These are phyloP conservation scores for Lophotis ruficrista DNA, from an alignment of 2,113 vertebrate species.

Conservation along the genomic window DNA sequence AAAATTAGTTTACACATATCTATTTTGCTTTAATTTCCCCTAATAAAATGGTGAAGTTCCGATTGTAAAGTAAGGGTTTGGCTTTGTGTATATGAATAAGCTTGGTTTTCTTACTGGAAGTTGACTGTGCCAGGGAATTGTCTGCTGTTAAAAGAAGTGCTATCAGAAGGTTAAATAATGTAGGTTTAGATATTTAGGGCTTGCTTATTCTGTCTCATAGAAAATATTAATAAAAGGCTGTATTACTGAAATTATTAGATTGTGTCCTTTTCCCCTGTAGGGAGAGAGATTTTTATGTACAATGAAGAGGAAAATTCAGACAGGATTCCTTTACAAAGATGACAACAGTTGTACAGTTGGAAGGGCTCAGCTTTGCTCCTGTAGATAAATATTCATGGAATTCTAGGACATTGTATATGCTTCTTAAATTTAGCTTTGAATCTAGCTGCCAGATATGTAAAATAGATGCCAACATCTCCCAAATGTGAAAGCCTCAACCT, in stretches of 20 bases:
- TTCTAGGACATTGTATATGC: not conserved
- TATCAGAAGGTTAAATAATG: not conserved
- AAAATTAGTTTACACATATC: conserved; percentile 7
- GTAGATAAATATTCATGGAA: conserved; percentile 17
- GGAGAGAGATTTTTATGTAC: not conserved
- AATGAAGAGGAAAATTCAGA: not conserved
- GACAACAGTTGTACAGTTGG: not conserved
- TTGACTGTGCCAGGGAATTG: not conserved
- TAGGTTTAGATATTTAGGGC: not conserved
- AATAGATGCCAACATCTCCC: not conserved
- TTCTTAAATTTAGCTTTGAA: conserved; percentile 31
- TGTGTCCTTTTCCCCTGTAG: not conserved
- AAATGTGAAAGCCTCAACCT: not conserved
- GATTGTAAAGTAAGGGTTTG: not conserved
- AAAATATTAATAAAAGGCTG: not conserved
- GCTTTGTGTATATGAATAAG: not conserved
- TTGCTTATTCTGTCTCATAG: not conserved
- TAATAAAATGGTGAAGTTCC: not conserved
- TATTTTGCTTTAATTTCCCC: conserved; percentile 12
- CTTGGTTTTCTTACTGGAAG: not conserved
- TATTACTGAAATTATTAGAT: not conserved
- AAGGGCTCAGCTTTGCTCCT: not conserved
- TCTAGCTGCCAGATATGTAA: conserved; percentile 2
- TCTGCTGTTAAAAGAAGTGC: not conserved
- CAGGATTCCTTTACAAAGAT: not conserved